These are phyloP conservation scores for Temnothorax ravouxi DNA, from an alignment of 2,888 invertebrate species.

Conservation along the genomic window DNA sequence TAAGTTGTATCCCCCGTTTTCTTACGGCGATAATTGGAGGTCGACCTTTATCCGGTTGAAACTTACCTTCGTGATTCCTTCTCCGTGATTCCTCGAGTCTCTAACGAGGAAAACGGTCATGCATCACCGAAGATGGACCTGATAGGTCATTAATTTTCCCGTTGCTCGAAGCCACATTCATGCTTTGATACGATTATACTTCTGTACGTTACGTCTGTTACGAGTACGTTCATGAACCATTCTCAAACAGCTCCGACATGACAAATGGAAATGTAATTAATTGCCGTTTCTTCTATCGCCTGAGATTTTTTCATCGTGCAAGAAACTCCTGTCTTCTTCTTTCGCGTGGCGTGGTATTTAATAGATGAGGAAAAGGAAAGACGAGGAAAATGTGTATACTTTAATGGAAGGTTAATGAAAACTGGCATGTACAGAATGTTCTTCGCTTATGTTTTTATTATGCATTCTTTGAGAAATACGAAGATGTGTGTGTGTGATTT, in stretches of 20 bases:
- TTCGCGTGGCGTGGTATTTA: neutral
- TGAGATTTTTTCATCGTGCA: slow-evolving; percentile 4
- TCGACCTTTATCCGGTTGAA: slow-evolving; percentile 54
- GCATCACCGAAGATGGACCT: slow-evolving; percentile 54
- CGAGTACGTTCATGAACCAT: slow-evolving; percentile 44
- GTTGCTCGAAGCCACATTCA: slow-evolving; percentile 48
- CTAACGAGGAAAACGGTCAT: slow-evolving; percentile 55
- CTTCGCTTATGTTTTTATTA: neutral
- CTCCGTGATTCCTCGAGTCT: slow-evolving; percentile 31
- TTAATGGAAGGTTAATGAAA: slow-evolving; percentile 40
- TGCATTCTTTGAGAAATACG: neutral
- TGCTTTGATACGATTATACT: slow-evolving; percentile 49
- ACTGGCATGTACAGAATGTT: slow-evolving; percentile 1
- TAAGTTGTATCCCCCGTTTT: slow-evolving; percentile 43
- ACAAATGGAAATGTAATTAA: slow-evolving; percentile 51
- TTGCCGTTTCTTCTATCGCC: slow-evolving; percentile 25
- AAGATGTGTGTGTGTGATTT: neutral
- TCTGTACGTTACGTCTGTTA: slow-evolving; percentile 15
- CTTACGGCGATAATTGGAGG: slow-evolving; percentile 54
- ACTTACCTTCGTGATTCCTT: slow-evolving; percentile 39
- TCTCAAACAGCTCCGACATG: slow-evolving; percentile 23
- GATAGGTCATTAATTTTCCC: slow-evolving; percentile 53
- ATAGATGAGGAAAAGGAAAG: slow-evolving; percentile 9
- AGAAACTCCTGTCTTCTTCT: slow-evolving; percentile 6
- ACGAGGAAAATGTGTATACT: neutral